phyloP scores from a whole-genome alignment of 2,797 vertebrate species.

The Steatocranus sp. region DNA sequence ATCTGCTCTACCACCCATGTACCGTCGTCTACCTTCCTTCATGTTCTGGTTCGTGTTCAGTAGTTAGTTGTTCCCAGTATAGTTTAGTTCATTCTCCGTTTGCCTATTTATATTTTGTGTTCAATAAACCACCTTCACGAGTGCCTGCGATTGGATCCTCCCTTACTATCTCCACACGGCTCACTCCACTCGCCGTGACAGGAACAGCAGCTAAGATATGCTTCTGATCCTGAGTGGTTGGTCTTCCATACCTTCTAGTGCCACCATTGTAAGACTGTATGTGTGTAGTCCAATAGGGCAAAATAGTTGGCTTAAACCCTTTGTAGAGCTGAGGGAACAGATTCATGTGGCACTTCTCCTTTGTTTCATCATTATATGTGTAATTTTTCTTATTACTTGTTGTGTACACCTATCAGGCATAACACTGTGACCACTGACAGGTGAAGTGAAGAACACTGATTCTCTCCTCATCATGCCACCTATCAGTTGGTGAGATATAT shows the following conservation, averaged over 20 bases:
- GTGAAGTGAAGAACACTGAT: neutral
- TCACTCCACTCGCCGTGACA: too few relatives aligned
- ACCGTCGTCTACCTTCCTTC: too few relatives aligned
- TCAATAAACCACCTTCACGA: too few relatives aligned
- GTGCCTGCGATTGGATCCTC: too few relatives aligned
- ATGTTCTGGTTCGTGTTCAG: too few relatives aligned
- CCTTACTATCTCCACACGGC: too few relatives aligned
- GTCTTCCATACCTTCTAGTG: rapidly evolving
- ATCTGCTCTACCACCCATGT: too few relatives aligned
- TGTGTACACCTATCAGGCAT: neutral
- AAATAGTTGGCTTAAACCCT: neutral
- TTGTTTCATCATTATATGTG: neutral
- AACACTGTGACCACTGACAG: neutral
- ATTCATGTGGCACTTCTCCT: neutral
- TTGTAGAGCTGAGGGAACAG: neutral
- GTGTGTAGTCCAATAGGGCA: neutral
- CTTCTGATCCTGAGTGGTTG: neutral
- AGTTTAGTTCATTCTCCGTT: too few relatives aligned
- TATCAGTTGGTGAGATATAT: neutral
- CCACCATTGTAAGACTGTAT: neutral
- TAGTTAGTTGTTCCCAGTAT: too few relatives aligned
- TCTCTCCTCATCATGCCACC: neutral
- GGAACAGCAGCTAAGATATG: neutral
- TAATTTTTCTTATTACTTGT: neutral
- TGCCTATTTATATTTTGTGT: too few relatives aligned